Evolutionary conservation across 2,888 invertebrate species (phyloP), one percentile per base, ranked within the genome.

Genomic region (Synanthedon formicaeformis): DNA sequence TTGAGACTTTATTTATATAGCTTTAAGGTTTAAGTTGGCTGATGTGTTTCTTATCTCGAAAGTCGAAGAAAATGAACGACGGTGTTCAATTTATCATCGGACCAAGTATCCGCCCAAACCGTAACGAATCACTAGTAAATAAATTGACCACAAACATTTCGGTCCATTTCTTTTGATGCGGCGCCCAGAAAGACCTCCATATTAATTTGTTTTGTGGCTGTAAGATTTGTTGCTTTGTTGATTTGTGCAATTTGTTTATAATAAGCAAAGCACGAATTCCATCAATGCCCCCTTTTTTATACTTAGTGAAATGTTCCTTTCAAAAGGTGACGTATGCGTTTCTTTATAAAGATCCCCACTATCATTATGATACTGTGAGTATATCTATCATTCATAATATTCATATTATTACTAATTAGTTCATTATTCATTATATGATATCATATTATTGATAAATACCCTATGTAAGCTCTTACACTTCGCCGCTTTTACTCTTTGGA

Each of bases 91-190:
- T 86, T 81, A 86, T 86, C 86, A 86, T 84, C 77, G 67, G 65
- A 65, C 65, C 78, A 85, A 85, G 84, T 85, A 84, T 84, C 81
- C 85, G 85, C 86, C 85, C 85, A 75, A 73, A 67, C 77, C 77
- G 74, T 78, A 85, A 83, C 85, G 77, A 85, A 85, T 85, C 75
- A 69, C 78, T 81, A 77, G 83, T 85, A 84, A 84, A 84, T 82
- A 85, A 84, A 84, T 83, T 81, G 84, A 85, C 82, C 78, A 81
- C 78, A 81, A 81, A 77, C 73, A 77, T 78, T 81, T 79, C 77
- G 72, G 71, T 68, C 63, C 66, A 73, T 79, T 78, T 75, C 78
- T 78, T 82, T 80, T 79, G 75, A 78, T 71, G 71, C 60, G 60
- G 62, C 60, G 58, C 71, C 71, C 65, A 63, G 64, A 60, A 58